A percentile compares a stretch with the other conserved stretches of the same genome.
phyloP scores from a whole-genome alignment of 2,113 vertebrate genomes.

The Oreochromis niloticus region DNA sequence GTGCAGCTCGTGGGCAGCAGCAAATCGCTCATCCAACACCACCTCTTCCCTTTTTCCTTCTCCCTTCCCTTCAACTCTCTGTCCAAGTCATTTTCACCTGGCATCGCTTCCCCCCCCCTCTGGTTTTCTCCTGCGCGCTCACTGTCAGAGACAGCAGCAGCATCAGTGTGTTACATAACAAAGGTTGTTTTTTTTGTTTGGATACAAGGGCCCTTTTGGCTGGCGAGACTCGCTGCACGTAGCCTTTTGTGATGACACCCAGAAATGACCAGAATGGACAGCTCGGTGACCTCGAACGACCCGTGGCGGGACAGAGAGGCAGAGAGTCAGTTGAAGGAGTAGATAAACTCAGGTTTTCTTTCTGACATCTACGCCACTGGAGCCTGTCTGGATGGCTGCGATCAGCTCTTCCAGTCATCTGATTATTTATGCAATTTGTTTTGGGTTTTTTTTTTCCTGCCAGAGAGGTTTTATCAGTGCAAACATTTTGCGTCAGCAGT shows the following conservation, averaged over 20 bases:
- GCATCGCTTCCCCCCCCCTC: neutral
- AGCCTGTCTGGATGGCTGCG: neutral
- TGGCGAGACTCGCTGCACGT: conserved; percentile 37
- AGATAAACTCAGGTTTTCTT: neutral
- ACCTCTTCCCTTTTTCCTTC: neutral
- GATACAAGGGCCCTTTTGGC: conserved; percentile 52
- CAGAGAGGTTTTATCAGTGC: neutral
- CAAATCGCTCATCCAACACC: neutral
- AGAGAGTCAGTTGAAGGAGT: neutral
- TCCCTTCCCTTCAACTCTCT: neutral
- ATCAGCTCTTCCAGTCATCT: conserved; percentile 4
- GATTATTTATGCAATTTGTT: conserved; percentile 28
- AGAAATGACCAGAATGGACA: conserved; percentile 55
- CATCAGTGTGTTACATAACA: conserved; percentile 65
- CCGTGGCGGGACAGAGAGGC: neutral
- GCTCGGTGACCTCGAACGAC: conserved; percentile 46
- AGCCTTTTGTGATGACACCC: conserved; percentile 58
- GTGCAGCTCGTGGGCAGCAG: conserved; percentile 10
- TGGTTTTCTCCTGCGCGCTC: conserved; percentile 10
- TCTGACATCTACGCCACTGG: neutral
- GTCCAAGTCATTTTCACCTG: neutral
- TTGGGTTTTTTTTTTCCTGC: neutral
- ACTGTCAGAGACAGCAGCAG: conserved; percentile 36
- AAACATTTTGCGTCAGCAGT: conserved; percentile 4
- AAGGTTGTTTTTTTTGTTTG: conserved; percentile 47